phyloP scores from a whole-genome alignment of 2,888 invertebrate genomes.

The Ophion slaviceki region DNA sequence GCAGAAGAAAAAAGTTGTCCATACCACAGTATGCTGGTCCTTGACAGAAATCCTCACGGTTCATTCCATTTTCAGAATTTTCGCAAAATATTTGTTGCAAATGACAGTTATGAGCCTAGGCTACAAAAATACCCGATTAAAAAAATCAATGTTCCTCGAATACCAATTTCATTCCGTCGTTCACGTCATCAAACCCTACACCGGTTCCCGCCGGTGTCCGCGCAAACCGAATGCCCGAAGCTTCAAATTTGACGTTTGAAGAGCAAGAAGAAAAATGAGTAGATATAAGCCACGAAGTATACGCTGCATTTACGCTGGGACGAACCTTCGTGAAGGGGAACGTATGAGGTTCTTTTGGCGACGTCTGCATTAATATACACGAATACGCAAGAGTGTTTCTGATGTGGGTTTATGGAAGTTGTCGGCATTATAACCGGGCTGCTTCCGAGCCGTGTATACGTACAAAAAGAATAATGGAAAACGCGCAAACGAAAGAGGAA shows the following conservation, averaged over 20 bases:
- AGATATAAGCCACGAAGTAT: not conserved
- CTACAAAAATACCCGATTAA: no score
- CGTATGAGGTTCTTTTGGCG: not conserved
- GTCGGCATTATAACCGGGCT: conserved; percentile 24
- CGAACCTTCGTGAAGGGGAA: not conserved
- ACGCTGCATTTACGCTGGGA: not conserved
- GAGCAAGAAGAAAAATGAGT: not conserved
- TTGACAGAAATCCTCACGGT: no score
- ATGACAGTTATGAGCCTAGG: no score
- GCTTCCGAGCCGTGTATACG: not conserved
- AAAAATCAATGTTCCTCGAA: no score
- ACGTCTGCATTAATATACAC: not conserved
- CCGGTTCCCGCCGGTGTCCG: not conserved
- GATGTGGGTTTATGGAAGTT: conserved; percentile 38
- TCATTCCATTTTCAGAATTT: no score
- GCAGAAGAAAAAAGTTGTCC: no score
- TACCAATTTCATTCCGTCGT: not conserved
- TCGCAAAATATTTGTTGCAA: no score
- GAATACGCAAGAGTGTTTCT: conserved; percentile 19
- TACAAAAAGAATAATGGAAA: conserved; percentile 23
- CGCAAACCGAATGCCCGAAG: not conserved
- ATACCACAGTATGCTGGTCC: no score
- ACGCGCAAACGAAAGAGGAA: not conserved
- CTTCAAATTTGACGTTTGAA: not conserved
- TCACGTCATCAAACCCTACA: not conserved